Percentiles rank a stretch among this genome's conserved stretches.
Conservation (phyloP, 2,797 vertebrate species). For the Molossus molossus region DNA sequence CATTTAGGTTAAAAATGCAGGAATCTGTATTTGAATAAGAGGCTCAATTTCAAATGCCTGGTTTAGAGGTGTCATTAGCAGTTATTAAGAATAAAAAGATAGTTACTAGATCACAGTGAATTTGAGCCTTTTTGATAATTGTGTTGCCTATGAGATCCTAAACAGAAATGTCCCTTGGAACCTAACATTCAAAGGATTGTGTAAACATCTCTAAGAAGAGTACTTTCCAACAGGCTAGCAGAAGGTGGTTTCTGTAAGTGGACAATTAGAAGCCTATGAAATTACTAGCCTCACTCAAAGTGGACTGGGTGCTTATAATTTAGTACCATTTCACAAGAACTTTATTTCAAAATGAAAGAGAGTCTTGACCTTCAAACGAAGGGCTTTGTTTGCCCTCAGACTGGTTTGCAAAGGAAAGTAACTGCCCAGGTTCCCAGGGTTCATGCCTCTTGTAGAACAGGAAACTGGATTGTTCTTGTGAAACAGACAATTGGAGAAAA, state of each 20-base stretch:
- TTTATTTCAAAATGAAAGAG: background rate
- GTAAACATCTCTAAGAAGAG: background rate
- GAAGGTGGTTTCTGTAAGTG: background rate
- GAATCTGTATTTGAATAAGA: slow-evolving; percentile 13
- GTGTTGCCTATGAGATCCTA: background rate
- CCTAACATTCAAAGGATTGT: background rate
- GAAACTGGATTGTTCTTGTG: background rate
- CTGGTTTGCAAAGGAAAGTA: slow-evolving; percentile 61
- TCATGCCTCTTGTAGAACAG: background rate
- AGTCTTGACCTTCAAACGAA: slow-evolving; percentile 53
- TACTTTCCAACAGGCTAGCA: slow-evolving; percentile 60
- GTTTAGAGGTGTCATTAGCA: background rate
- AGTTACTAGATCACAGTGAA: background rate
- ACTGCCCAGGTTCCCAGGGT: background rate
- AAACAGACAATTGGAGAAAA: background rate
- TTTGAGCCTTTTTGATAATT: background rate
- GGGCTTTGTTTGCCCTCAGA: slow-evolving; percentile 60
- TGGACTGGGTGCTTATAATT: slow-evolving; percentile 40
- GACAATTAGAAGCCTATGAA: slow-evolving; percentile 61
- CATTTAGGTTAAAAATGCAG: slow-evolving; percentile 18
- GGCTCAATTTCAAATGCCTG: background rate
- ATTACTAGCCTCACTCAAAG: slow-evolving; percentile 36
- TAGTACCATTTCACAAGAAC: background rate
- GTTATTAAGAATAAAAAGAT: slow-evolving; percentile 9
- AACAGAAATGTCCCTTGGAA: background rate